Base-by-base conservation (phyloP, 2,888 invertebrate genomes). In the Drosophila kambysellisi region DNA sequence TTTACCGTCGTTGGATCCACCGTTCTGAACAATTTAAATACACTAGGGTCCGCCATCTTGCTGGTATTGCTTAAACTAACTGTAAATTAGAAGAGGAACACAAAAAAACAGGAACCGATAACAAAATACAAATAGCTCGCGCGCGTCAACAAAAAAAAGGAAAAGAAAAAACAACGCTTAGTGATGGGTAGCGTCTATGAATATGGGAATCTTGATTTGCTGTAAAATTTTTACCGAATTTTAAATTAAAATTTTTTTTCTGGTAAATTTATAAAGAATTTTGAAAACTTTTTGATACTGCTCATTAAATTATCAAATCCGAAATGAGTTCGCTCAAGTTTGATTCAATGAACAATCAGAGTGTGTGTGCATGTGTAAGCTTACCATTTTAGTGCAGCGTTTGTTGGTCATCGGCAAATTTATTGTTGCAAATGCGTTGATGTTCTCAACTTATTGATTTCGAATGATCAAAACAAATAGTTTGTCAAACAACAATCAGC, bases 1-100 rank as follows among this genome's bases (percentile, higher is more conserved):
- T 90, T 90, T 12, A 92, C 86, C 69, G 90, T 91, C 41, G 81
- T 82, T 15, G 92, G 93, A 83, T 93, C 92, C 17, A 93, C 88
- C 15, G 84, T 81, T 39, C 88, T 82, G 63, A 93, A 87, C 6
- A 93, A 80, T 64, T 91, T 90, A 56, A 91, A 92, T 62, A 65
- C 81, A 37, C 86, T 80, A 52, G 62, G 48, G 37, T 89, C 89
- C 70, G 87, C 90, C 88, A 88, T 88, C 62, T 85, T 88, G 68
- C n/a, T 25, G 39, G 43, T 66, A 69, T 60, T 51, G 20, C 30
- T 56, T 35, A 7, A 43, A 52, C 8, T 69, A 79, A 88, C 90
- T 82, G 90, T 85, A 32, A 33, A 50, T n/a, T n/a, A 33, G 9
- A 17, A 33, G 43, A 65, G 52, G 11, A 33, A 33, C n/a, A 48